Base-by-base conservation (phyloP, 2,797 vertebrate species). In the Protosalanx chinensis region DNA sequence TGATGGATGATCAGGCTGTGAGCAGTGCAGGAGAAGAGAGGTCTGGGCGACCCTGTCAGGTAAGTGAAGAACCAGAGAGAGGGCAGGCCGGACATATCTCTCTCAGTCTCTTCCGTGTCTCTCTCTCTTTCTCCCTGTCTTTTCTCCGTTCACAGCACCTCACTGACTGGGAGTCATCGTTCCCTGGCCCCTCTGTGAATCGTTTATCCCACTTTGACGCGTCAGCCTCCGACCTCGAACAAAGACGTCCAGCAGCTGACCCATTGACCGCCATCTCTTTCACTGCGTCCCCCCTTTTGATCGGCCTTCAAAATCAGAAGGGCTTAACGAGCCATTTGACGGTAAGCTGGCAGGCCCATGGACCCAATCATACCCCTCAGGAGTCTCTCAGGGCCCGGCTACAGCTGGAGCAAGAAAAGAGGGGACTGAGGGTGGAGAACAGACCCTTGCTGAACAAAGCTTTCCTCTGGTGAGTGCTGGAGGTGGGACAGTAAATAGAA, bases 281-380 rank as follows among this genome's bases (percentile, higher is more conserved):
- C 76, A 67, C 60, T 16, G 49, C 33, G 70, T 76, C 64, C 33
- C 33, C 80, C 29, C 76, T 71, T 85, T 83, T 87, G 75, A 84
- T 86, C 82, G 74, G 74, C 37, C 41, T 70, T 69, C 76, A 77
- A 73, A 61, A 68, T 73, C 71, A 76, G 69, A 78, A 73, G 73
- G 75, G 79, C 79, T 76, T 71, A 76, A 56, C 37, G 37, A 41
- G 37, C 71, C 60, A 78, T 18, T 61, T 61, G 27, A 12, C 59
- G 72, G 71, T 69, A 68, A 75, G 59, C 75, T 82, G 59, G 59
- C 59, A 61, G 59, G 27, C 59, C 12, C 30, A 8, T 61, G 37
- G 37, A 29, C 23, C 32, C 5, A 8, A 12, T 32, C 27, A 1
- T 35, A 70, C 66, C 37, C 37, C 46, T 70, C 80, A 70, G 7